These are phyloP conservation scores for Mantis religiosa DNA, from an alignment of 2,888 invertebrate genomes.

Conservation along the genomic window DNA sequence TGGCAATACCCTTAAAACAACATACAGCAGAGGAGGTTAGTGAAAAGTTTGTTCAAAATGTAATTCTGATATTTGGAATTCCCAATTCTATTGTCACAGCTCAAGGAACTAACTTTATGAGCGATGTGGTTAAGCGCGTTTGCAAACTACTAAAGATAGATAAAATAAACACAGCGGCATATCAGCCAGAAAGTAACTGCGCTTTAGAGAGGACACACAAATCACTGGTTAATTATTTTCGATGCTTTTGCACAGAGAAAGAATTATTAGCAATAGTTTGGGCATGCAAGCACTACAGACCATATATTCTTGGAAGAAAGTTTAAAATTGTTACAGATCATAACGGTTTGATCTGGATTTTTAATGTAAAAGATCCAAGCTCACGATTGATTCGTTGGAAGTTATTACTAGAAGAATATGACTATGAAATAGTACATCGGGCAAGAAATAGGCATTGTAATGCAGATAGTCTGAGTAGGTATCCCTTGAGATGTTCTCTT, in stretches of 20 bases:
- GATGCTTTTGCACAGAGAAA: conserved; percentile 1
- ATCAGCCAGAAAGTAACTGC: not conserved
- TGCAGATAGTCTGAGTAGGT: no score
- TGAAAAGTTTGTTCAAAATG: conserved; percentile 23
- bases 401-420: conserved; percentile 15
- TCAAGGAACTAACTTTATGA: conserved; percentile 37
- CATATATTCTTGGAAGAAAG: conserved; percentile 23
- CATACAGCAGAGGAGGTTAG: no score
- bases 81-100: conserved; percentile 34
- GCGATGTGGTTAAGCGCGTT: no score
- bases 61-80: conserved; percentile 32
- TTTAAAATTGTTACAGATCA: conserved; percentile 26
- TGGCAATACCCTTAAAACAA: no score
- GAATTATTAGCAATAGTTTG: conserved; percentile 25
- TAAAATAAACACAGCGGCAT: not conserved
- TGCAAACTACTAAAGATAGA: conserved; percentile 7
- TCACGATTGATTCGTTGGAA: conserved; percentile 21
- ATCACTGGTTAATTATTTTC: not conserved
- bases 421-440: conserved; percentile 17
- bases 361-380: conserved; percentile 6
- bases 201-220: not conserved
- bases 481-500: no score
- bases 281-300: conserved; percentile 21
- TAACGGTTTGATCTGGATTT: not conserved
- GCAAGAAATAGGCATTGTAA: not conserved